These are phyloP conservation scores for Sepioteuthis lessoniana DNA, from an alignment of 2,888 invertebrate genomes.

Conservation along the genomic window DNA sequence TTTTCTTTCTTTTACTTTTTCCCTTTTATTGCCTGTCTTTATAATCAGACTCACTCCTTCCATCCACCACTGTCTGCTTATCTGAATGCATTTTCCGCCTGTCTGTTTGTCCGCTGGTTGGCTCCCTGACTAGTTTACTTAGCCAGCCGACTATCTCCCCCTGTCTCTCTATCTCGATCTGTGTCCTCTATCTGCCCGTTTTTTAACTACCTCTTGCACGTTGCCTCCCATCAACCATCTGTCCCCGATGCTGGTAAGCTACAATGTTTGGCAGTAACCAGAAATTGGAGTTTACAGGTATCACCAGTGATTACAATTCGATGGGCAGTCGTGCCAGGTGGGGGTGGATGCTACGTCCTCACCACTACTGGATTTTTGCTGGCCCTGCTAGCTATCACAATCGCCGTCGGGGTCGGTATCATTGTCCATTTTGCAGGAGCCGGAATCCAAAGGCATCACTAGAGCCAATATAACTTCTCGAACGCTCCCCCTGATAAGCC, in stretches of 20 bases:
- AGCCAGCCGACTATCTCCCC: background rate
- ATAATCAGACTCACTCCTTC: no score
- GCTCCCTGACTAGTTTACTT: no score
- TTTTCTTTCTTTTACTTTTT: no score
- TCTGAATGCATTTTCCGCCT: no score
- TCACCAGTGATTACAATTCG: constrained; percentile 46
- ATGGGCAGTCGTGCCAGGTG: constrained; percentile 42
- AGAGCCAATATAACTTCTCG: constrained; percentile 57
- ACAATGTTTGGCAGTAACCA: constrained; percentile 43
- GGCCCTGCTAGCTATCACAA: constrained; percentile 60
- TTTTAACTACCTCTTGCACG: background rate
- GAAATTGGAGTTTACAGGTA: constrained; percentile 44
- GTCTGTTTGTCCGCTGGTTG: no score
- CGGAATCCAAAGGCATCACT: constrained; percentile 75
- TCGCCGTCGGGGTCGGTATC: constrained; percentile 67
- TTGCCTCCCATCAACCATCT: constrained; percentile 26
- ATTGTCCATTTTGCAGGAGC: constrained; percentile 65
- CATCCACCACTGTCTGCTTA: no score
- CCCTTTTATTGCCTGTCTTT: no score
- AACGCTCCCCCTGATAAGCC: background rate
- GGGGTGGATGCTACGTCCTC: constrained; percentile 56
- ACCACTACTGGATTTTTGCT: constrained; percentile 61
- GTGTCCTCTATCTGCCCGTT: background rate
- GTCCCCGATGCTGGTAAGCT: background rate
- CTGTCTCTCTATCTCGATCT: background rate